Conservation (phyloP, 2,113 vertebrate species). For the Thunnus thynnus region DNA sequence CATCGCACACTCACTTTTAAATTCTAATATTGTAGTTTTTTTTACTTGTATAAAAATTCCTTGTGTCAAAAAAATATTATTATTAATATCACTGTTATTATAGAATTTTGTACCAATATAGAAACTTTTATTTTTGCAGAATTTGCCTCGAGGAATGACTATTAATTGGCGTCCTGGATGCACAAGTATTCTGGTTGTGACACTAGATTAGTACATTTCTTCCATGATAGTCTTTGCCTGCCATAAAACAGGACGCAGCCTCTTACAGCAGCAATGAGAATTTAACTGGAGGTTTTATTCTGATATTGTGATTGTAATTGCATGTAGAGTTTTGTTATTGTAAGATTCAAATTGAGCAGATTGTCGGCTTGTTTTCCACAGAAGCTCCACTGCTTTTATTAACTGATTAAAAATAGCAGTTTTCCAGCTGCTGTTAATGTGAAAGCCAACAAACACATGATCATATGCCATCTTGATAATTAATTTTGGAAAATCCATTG, state of each 20-base stretch:
- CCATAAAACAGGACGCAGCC: not conserved
- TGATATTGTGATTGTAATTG: not conserved
- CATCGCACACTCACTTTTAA: constrained; percentile 40
- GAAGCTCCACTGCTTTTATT: constrained; percentile 17
- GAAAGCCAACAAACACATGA: constrained; percentile 49
- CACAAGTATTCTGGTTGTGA: not conserved
- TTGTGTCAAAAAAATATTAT: constrained; percentile 1
- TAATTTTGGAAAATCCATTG: constrained; percentile 56
- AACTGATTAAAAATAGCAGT: constrained; percentile 48
- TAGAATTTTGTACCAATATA: not conserved
- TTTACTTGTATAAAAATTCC: not conserved
- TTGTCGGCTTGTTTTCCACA: constrained; percentile 26
- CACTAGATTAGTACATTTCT: not conserved
- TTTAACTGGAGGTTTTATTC: not conserved
- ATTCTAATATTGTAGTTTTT: not conserved
- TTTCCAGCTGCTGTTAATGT: constrained; percentile 28
- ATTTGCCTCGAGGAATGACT: not conserved
- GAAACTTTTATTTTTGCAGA: not conserved
- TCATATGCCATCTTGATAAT: constrained; percentile 62
- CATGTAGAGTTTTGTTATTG: not conserved
- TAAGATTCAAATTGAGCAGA: constrained; percentile 5
- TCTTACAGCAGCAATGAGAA: not conserved
- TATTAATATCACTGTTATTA: not conserved
- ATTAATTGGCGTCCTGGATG: not conserved
- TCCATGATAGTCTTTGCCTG: not conserved